Evolutionary conservation across 2,113 vertebrate genomes (phyloP).

Genomic region (Stercorarius parasiticus): DNA sequence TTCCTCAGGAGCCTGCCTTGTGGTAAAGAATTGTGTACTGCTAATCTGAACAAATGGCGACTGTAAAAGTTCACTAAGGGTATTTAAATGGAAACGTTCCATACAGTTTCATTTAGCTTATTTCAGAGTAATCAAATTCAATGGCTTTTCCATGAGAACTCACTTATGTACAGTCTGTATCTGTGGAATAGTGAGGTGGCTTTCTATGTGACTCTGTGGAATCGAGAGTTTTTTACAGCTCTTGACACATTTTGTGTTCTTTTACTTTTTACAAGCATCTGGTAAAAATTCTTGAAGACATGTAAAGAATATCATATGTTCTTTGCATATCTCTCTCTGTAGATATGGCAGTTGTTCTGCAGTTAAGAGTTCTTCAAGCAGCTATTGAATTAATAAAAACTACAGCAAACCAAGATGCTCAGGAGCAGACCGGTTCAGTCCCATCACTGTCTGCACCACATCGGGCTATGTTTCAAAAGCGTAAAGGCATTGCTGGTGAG

Average conservation of each 20-base stretch:
- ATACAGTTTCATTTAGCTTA: background rate
- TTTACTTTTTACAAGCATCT: background rate
- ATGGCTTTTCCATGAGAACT: background rate
- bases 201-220: background rate
- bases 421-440: slow-evolving; percentile 71
- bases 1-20: background rate
- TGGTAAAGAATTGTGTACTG: background rate
- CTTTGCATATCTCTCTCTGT: background rate
- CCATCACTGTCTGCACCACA: slow-evolving; percentile 71
- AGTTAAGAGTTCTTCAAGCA: slow-evolving; percentile 91
- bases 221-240: background rate
- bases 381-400: slow-evolving; percentile 93
- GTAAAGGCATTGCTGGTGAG: slow-evolving; percentile 91
- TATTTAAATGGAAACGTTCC: background rate
- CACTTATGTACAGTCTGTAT: background rate
- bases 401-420: slow-evolving; percentile 86
- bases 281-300: background rate
- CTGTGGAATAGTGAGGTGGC: background rate
- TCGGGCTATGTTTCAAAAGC: slow-evolving; percentile 82
- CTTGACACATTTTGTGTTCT: background rate
- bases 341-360: slow-evolving; percentile 92
- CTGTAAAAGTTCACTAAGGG: background rate
- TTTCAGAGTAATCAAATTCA: background rate
- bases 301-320: background rate
- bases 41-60: background rate